These are phyloP conservation scores for Tinea pellionella DNA, from an alignment of 2,888 invertebrate genomes.

Conservation along the genomic window DNA sequence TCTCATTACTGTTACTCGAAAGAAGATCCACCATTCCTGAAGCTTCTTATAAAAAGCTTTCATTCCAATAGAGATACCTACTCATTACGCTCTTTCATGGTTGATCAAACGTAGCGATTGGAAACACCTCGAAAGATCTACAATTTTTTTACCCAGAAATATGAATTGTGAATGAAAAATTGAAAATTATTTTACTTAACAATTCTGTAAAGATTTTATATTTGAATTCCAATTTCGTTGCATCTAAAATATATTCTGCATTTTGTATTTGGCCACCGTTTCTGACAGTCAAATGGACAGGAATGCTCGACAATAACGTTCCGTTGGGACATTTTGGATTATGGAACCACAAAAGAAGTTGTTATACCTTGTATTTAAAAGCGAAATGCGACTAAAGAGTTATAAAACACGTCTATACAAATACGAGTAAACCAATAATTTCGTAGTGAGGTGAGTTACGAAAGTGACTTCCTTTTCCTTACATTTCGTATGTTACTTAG, in stretches of 20 bases:
- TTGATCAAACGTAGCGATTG: background rate
- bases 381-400: no score
- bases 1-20: background rate
- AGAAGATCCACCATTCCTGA: background rate
- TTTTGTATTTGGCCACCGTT: background rate
- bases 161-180: no score
- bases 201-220: background rate
- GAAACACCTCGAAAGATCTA: background rate
- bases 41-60: background rate
- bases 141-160: background rate
- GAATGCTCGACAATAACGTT: background rate
- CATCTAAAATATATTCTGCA: background rate
- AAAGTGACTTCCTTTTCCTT: background rate
- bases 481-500: background rate
- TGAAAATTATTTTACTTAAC: background rate
- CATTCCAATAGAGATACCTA: background rate
- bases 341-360: background rate
- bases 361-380: no score
- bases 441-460: background rate
- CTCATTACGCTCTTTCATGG: constrained; percentile 3
- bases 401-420: background rate
- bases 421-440: background rate
- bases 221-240: background rate
- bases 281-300: background rate
- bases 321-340: background rate